These are phyloP conservation scores for Muscicapa comitata DNA, from an alignment of 2,797 vertebrate species.

Conservation along the genomic window DNA sequence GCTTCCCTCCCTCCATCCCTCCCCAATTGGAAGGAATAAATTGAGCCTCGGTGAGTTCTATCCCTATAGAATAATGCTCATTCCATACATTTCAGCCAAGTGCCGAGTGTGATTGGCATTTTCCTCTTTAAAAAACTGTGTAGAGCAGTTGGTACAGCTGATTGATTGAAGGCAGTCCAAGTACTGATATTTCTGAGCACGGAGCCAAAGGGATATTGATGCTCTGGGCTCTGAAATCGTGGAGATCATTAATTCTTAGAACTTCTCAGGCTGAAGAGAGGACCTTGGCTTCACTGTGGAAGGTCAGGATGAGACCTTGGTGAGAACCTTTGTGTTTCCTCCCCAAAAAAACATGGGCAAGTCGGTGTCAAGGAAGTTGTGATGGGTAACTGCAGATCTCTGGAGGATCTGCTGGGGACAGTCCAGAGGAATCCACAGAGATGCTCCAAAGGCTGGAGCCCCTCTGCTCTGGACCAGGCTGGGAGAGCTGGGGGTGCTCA, in stretches of 20 bases:
- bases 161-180: conserved; percentile 33
- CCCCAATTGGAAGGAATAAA: conserved; percentile 20
- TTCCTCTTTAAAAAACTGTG: background rate
- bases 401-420: background rate
- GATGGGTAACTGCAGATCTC: background rate
- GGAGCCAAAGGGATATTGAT: background rate
- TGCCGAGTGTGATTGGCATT: background rate
- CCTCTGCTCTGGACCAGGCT: background rate
- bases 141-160: conserved; percentile 43
- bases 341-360: background rate
- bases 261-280: background rate
- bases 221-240: background rate
- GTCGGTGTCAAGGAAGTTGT: background rate
- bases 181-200: background rate
- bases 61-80: background rate
- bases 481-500: background rate
- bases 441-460: background rate
- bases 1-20: accelerated
- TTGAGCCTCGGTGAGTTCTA: background rate
- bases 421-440: background rate
- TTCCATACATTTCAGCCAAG: background rate
- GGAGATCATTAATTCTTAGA: background rate
- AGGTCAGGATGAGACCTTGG: background rate
- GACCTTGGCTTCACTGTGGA: background rate
- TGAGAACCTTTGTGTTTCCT: background rate